Conservation (phyloP, 2,113 vertebrate species). For the Semnornis frantzii region DNA sequence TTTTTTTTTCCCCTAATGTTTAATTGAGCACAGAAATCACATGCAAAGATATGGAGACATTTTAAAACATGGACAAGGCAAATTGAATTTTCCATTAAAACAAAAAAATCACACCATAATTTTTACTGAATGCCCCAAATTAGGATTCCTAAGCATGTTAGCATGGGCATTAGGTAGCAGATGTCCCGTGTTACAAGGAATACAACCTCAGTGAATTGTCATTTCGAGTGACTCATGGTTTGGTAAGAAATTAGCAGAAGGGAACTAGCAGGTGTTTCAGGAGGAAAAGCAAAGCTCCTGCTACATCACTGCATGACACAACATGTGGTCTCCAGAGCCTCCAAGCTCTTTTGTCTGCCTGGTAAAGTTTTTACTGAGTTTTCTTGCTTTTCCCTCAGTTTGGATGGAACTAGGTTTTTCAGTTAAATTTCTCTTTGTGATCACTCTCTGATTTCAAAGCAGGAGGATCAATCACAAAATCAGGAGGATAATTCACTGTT, state of each 20-base stretch:
- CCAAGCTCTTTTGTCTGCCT: not conserved
- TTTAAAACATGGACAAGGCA: not conserved
- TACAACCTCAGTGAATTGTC: not conserved
- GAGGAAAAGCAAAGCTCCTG: not conserved
- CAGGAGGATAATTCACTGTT: not conserved
- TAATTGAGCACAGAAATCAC: not conserved
- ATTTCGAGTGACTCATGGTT: not conserved
- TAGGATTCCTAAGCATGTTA: not conserved
- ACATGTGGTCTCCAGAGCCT: not conserved
- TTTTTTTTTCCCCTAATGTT: not conserved
- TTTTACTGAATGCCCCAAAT: not conserved
- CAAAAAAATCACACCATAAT: no score
- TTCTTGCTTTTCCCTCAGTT: not conserved
- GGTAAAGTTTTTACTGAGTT: not conserved
- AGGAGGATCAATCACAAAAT: no score
- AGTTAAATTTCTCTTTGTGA: not conserved
- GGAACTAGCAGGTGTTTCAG: not conserved
- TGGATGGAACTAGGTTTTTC: not conserved
- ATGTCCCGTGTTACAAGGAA: not conserved
- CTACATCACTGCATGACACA: not conserved
- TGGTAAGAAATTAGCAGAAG: not conserved
- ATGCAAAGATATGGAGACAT: not conserved
- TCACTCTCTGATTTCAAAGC: not conserved
- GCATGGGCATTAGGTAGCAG: not conserved
- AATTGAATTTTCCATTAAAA: not conserved